These are phyloP conservation scores for Meles meles DNA, from an alignment of 2,113 vertebrate species.

Conservation along the genomic window DNA sequence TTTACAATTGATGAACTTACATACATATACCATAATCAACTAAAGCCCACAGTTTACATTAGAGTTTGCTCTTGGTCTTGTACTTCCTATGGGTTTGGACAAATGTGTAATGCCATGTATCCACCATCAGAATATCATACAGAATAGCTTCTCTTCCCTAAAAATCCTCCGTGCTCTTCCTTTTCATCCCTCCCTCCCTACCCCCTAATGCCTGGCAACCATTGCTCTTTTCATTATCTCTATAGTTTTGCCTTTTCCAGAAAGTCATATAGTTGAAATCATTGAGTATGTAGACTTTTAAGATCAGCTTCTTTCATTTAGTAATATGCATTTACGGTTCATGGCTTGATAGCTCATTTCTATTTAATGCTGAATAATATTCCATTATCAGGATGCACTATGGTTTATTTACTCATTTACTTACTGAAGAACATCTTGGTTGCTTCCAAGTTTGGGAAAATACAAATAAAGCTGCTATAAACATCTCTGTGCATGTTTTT, in stretches of 20 bases:
- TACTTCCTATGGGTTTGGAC: background rate
- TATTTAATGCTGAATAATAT: background rate
- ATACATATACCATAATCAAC: background rate
- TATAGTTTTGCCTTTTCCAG: background rate
- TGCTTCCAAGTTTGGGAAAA: background rate
- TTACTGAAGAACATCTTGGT: background rate
- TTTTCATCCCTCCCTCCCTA: background rate
- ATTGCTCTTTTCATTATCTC: background rate
- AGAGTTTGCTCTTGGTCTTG: background rate
- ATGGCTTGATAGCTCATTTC: background rate
- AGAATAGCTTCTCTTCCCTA: background rate
- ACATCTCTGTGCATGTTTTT: background rate
- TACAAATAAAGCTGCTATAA: background rate
- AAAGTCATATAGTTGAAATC: background rate
- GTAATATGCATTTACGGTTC: background rate
- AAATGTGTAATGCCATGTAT: background rate
- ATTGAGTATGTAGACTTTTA: background rate
- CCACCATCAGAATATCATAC: background rate
- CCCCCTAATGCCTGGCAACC: background rate
- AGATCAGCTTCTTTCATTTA: background rate
- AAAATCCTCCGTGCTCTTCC: background rate
- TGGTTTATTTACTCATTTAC: background rate
- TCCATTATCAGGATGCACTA: background rate
- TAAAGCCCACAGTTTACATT: background rate
- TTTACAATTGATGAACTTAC: slow-evolving; percentile 11